Conservation (phyloP, 2,888 invertebrate genomes). For the Drosophila peninsularis region DNA sequence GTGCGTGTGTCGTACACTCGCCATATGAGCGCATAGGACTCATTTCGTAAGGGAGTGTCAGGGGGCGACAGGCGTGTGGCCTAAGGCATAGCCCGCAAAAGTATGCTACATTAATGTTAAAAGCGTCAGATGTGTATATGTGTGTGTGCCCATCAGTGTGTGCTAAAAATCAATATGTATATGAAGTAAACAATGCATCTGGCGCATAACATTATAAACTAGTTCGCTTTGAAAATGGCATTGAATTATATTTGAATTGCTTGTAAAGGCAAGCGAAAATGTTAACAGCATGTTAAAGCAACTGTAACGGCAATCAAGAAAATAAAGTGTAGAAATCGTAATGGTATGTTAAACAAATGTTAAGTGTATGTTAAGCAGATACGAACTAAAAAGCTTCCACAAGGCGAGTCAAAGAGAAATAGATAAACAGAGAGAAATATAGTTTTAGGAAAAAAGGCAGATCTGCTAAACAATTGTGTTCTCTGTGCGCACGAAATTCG, state of each 20-base stretch:
- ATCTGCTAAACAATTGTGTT: too few species aligned
- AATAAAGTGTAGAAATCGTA: background rate
- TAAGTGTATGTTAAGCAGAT: background rate
- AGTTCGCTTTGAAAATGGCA: slow-evolving; percentile 13
- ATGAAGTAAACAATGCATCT: slow-evolving; percentile 34
- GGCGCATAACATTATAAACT: slow-evolving; percentile 45
- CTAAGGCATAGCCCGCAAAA: slow-evolving; percentile 51
- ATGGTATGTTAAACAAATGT: background rate
- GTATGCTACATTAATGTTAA: slow-evolving; percentile 64
- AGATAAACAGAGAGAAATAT: background rate
- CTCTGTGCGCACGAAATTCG: background rate
- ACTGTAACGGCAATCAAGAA: background rate
- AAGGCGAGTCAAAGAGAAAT: background rate
- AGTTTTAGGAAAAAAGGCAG: too few species aligned
- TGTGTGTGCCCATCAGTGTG: background rate
- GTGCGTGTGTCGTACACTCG: slow-evolving; percentile 6
- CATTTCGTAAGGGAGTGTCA: background rate
- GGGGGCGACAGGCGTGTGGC: slow-evolving; percentile 18
- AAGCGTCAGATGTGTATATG: background rate
- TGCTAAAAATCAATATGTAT: slow-evolving; percentile 48
- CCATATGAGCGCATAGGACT: slow-evolving; percentile 2
- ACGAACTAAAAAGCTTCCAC: background rate
- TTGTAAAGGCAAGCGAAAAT: background rate
- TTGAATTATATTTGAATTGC: slow-evolving; percentile 3
- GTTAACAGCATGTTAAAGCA: background rate